Percentiles rank a stretch among this genome's conserved stretches.
phyloP scores from a whole-genome alignment of 1,140 invertebrate genomes.

The Drosophila lini region DNA sequence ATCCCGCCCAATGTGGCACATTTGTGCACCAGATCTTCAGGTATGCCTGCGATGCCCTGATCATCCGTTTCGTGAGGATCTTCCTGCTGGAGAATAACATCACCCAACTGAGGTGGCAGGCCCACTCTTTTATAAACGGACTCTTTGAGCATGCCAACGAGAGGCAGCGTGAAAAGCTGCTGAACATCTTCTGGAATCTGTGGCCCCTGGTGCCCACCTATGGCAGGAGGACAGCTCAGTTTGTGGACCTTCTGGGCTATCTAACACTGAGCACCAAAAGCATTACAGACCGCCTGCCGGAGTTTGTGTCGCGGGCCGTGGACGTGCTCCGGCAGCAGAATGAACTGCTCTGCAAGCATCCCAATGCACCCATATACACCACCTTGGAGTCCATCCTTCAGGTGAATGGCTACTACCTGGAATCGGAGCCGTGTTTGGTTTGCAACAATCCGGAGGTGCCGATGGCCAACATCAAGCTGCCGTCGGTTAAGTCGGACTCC shows the following conservation, averaged over 20 bases:
- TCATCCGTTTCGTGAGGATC: conserved; percentile 93
- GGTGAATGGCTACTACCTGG: conserved; percentile 97
- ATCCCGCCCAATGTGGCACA: conserved; percentile 89
- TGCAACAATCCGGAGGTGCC: conserved; percentile 99
- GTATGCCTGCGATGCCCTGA: conserved; percentile 88
- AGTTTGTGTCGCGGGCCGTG: conserved; percentile 94
- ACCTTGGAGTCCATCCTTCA: conserved; percentile 96
- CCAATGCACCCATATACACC: conserved; percentile 96
- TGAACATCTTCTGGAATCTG: conserved; percentile 94
- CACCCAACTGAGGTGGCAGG: conserved; percentile 97
- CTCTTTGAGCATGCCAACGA: conserved; percentile 93
- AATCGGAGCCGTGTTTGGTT: conserved; percentile 98
- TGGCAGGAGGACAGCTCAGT: conserved; percentile 97
- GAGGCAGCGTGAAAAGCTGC: conserved; percentile 90
- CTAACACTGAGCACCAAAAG: conserved; percentile 92
- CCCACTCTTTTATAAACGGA: conserved; percentile 94
- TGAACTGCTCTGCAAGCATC: conserved; percentile 93
- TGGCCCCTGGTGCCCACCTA: conserved; percentile 96
- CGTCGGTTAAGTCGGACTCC: conserved; percentile 97
- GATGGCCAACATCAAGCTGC: conserved; percentile 95
- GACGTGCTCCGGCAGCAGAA: conserved; percentile 94
- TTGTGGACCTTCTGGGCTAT: conserved; percentile 97
- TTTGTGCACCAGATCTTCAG: conserved; percentile 90
- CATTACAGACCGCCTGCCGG: conserved; percentile 86
- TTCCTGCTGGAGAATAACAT: conserved; percentile 97